Evolutionary conservation across 1,140 invertebrate species (phyloP).

Genomic region (Drosophila melanica): DNA sequence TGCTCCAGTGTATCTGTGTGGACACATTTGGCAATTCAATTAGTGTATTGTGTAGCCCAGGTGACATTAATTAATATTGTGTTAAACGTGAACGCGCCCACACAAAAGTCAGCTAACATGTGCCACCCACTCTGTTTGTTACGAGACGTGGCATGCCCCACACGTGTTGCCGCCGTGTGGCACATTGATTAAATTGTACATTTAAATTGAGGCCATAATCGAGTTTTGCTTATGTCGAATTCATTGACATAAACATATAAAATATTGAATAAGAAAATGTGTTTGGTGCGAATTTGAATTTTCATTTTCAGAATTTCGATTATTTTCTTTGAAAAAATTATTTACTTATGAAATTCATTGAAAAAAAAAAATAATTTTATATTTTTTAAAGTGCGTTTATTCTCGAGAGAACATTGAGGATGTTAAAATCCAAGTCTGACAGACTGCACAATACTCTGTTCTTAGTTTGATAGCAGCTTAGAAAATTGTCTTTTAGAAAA

Average conservation of each 20-base stretch:
- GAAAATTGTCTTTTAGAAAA: too few relatives aligned
- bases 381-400: too few relatives aligned
- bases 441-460: too few relatives aligned
- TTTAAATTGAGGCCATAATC: slow-evolving; percentile 56
- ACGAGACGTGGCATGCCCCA: slow-evolving; percentile 41
- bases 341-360: too few relatives aligned
- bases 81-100: slow-evolving; percentile 27
- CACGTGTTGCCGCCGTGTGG: slow-evolving; percentile 3
- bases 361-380: too few relatives aligned
- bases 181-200: slow-evolving; percentile 68
- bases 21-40: slow-evolving; percentile 58
- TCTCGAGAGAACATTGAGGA: too few relatives aligned
- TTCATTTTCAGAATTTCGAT: too few relatives aligned
- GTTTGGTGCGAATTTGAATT: not conserved
- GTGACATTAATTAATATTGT: slow-evolving; percentile 74
- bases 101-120: not conserved
- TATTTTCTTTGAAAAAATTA: too few relatives aligned
- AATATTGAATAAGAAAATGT: slow-evolving; percentile 1
- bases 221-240: slow-evolving; percentile 33
- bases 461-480: too few relatives aligned
- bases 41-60: slow-evolving; percentile 41
- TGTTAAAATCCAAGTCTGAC: too few relatives aligned
- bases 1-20: slow-evolving; percentile 77
- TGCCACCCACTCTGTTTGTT: slow-evolving; percentile 18
- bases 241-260: slow-evolving; percentile 4